Evolutionary conservation across 2,797 vertebrate genomes (phyloP).

Genomic region (Bradypus variegatus): DNA sequence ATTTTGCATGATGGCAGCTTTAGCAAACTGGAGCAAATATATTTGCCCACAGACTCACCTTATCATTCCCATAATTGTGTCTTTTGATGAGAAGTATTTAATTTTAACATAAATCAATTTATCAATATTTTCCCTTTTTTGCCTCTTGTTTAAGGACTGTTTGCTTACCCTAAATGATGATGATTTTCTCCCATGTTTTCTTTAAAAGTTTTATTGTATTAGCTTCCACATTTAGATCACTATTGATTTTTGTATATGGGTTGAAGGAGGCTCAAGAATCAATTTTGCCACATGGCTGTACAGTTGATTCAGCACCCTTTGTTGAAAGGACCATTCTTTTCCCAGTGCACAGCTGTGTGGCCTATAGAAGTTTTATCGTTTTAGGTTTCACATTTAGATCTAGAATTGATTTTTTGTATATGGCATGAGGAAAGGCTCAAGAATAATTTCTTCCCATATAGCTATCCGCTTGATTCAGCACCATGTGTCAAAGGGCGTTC

Average conservation of each 20-base stretch:
- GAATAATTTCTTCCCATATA: too few species aligned
- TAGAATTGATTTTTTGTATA: too few species aligned
- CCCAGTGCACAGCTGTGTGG: neutral
- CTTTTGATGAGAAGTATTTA: neutral
- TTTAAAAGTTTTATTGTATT: neutral
- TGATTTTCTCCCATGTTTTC: neutral
- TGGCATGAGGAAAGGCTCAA: too few species aligned
- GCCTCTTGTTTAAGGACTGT: neutral
- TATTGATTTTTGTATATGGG: neutral
- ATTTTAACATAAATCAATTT: neutral
- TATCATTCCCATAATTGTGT: neutral
- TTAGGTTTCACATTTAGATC: too few species aligned
- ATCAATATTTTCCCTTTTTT: neutral
- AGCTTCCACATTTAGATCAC: neutral
- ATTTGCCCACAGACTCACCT: neutral
- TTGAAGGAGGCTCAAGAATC: neutral
- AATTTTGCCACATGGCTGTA: accelerated
- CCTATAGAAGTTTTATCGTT: too few species aligned
- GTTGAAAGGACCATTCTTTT: too few species aligned
- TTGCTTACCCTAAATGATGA: neutral
- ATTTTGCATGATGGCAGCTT: too few species aligned
- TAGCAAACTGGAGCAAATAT: neutral
- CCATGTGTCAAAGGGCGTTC: too few species aligned
- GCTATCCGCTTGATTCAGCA: too few species aligned
- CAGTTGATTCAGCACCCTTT: neutral